phyloP scores from a whole-genome alignment of 2,888 invertebrate species.

The Archaeoteleia sp. region DNA sequence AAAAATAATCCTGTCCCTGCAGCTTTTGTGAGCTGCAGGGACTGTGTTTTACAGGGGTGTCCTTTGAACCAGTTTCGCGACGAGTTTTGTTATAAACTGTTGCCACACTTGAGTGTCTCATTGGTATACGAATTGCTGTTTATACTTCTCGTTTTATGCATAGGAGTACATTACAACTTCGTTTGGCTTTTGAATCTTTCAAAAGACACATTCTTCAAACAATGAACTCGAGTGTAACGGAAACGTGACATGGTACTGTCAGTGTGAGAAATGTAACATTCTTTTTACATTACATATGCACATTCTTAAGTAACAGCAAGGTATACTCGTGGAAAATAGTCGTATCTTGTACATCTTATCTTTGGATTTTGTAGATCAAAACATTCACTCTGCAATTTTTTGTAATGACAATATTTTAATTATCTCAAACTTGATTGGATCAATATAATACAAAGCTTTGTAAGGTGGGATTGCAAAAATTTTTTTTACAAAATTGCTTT shows the following conservation, averaged over 20 bases:
- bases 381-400: no score
- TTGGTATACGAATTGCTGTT: constrained; percentile 72
- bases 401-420: no score
- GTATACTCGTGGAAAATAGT: no score
- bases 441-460: no score
- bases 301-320: neutral
- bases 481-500: neutral
- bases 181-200: constrained; percentile 55
- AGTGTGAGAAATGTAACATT: constrained; percentile 27
- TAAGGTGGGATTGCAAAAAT: neutral
- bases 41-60: constrained; percentile 58
- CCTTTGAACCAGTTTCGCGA: constrained; percentile 65
- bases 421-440: no score
- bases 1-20: constrained; percentile 61
- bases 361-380: no score
- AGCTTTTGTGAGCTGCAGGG: constrained; percentile 55
- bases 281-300: neutral
- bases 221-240: constrained; percentile 37
- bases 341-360: no score
- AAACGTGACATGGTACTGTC: constrained; percentile 19
- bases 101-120: constrained; percentile 67
- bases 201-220: constrained; percentile 36
- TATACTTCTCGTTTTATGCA: constrained; percentile 60
- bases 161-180: constrained; percentile 63
- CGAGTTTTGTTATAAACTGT: constrained; percentile 68